These are phyloP conservation scores for Odontophorus gujanensis DNA, from an alignment of 2,113 vertebrate species.

Conservation along the genomic window DNA sequence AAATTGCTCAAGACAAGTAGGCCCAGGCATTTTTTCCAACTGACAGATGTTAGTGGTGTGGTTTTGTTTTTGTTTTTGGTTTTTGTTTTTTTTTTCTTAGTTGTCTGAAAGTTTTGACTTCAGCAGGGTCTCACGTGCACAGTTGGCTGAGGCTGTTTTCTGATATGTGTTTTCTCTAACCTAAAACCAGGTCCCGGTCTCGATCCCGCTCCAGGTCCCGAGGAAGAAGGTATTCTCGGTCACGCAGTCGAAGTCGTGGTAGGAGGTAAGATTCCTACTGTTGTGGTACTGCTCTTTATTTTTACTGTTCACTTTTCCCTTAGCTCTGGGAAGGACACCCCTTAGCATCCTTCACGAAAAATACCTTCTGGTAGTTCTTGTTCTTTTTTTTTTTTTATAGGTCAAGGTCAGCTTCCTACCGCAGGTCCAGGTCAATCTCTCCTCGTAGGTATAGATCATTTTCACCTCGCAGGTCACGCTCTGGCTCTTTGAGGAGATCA, in stretches of 20 bases:
- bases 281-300: rapidly evolving
- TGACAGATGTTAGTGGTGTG: slow-evolving; percentile 71
- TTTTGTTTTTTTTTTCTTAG: background rate
- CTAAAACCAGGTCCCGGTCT: slow-evolving; percentile 84
- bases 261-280: slow-evolving; percentile 72
- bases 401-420: slow-evolving; percentile 81
- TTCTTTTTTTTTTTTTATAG: slow-evolving; percentile 36
- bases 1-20: slow-evolving; percentile 78
- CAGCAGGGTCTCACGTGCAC: slow-evolving; percentile 71
- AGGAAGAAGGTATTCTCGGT: slow-evolving; percentile 84
- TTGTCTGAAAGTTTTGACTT: slow-evolving; percentile 78
- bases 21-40: slow-evolving; percentile 79
- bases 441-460: slow-evolving; percentile 83
- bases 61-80: background rate
- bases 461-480: slow-evolving; percentile 83
- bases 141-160: background rate
- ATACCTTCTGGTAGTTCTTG: rapidly evolving
- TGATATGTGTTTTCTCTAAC: slow-evolving; percentile 74
- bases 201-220: slow-evolving; percentile 85
- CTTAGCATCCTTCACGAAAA: background rate
- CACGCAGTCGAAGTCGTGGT: slow-evolving; percentile 85
- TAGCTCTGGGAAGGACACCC: rapidly evolving
- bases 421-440: slow-evolving; percentile 84
- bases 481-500: slow-evolving; percentile 83
- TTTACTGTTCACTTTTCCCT: rapidly evolving